These are phyloP conservation scores for Melanotaenia nigrans DNA, from an alignment of 2,797 vertebrate genomes.

Conservation along the genomic window DNA sequence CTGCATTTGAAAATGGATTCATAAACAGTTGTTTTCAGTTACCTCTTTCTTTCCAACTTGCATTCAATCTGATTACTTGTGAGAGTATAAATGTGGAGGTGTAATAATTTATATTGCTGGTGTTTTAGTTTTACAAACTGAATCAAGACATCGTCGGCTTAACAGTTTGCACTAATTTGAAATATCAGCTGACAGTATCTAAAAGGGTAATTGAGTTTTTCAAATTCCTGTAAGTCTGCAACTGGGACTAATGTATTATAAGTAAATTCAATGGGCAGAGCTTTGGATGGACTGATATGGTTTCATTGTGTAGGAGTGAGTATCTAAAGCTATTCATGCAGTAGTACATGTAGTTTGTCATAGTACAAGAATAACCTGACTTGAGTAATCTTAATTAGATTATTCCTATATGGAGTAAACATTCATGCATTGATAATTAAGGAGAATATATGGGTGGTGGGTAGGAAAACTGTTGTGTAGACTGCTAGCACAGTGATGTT, in stretches of 20 bases:
- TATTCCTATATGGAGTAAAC: constrained; percentile 4
- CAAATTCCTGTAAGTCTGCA: not conserved
- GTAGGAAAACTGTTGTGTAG: not conserved
- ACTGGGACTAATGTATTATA: not conserved
- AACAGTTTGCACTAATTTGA: not conserved
- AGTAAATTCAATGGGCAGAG: not conserved
- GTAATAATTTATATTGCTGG: not conserved
- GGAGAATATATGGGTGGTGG: not conserved
- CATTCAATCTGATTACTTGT: not conserved
- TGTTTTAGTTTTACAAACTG: not conserved
- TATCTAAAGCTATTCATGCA: not conserved
- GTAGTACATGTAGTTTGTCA: not conserved
- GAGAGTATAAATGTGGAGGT: not conserved
- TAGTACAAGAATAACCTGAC: not conserved
- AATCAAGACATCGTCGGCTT: not conserved
- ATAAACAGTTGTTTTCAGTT: not conserved
- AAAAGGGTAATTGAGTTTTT: not conserved
- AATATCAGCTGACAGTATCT: not conserved
- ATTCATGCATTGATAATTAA: constrained; percentile 50
- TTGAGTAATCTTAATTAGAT: not conserved
- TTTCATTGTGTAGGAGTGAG: not conserved
- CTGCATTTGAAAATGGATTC: not conserved
- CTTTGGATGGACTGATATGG: not conserved
- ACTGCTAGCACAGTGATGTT: too few relatives aligned
- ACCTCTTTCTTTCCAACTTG: not conserved